Percentiles rank a stretch among this genome's conserved stretches.
These are phyloP conservation scores for Cryptocephalus primarius DNA, from an alignment of 2,888 invertebrate species.

Conservation along the genomic window DNA sequence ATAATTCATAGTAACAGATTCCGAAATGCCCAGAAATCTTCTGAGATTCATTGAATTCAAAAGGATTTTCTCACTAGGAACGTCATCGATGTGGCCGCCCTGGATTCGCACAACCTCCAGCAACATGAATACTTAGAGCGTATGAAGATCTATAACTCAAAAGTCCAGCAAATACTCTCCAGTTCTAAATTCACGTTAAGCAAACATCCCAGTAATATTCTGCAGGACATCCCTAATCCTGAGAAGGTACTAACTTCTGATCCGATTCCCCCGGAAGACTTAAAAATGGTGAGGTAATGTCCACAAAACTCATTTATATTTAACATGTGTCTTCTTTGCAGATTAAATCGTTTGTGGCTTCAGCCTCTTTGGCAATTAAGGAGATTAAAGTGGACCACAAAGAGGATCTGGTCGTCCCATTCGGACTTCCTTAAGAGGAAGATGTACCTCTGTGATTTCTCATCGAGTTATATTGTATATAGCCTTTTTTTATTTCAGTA, in stretches of 20 bases:
- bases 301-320: not conserved
- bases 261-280: constrained; percentile 51
- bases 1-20: too few relatives aligned
- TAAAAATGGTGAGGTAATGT: constrained; percentile 52
- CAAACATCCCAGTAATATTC: constrained; percentile 40
- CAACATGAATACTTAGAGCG: constrained; percentile 81
- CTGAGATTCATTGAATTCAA: not conserved
- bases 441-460: too few relatives aligned
- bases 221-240: constrained; percentile 65
- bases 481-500: too few relatives aligned
- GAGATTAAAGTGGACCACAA: constrained; percentile 80
- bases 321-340: constrained; percentile 34
- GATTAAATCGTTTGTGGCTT: constrained; percentile 60
- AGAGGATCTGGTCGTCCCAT: constrained; percentile 83
- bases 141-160: constrained; percentile 56
- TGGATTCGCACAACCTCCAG: constrained; percentile 79
- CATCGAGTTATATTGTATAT: too few relatives aligned
- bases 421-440: constrained; percentile 44
- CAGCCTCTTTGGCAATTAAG: constrained; percentile 59
- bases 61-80: constrained; percentile 46
- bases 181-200: constrained; percentile 33
- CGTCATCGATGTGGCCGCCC: constrained; percentile 88
- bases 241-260: constrained; percentile 55
- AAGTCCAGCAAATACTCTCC: constrained; percentile 42
- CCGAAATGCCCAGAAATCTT: too few relatives aligned